phyloP scores from a whole-genome alignment of 2,797 vertebrate species.

The Helostoma temminkii region DNA sequence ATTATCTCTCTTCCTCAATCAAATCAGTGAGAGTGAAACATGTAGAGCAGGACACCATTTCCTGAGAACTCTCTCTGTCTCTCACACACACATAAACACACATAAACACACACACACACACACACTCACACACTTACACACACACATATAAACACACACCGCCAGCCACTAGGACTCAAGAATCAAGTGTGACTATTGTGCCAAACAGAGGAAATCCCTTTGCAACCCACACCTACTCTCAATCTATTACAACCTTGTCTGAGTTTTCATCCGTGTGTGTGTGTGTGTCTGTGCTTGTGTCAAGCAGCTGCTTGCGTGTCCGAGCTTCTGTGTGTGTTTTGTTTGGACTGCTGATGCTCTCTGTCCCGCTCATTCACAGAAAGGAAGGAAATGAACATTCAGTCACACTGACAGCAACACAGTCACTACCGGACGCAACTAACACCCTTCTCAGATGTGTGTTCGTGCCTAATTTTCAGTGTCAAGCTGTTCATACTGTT shows the following conservation, averaged over 20 bases:
- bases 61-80: too few species aligned
- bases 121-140: conserved; percentile 8
- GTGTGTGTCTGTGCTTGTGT: conserved; percentile 24
- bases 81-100: conserved; percentile 11
- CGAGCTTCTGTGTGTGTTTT: conserved; percentile 26
- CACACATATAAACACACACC: conserved; percentile 16
- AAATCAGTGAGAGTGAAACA: conserved; percentile 76
- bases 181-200: conserved; percentile 49
- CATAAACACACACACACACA: conserved; percentile 20
- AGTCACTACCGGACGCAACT: conserved; percentile 3
- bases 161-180: conserved; percentile 38
- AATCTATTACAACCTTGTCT: conserved; percentile 29
- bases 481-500: neutral
- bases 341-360: conserved; percentile 66
- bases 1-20: conserved; percentile 76
- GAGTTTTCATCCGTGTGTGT: conserved; percentile 19
- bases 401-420: conserved; percentile 32
- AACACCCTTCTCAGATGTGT: neutral
- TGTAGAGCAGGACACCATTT: conserved; percentile 69
- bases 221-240: conserved; percentile 49
- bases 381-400: conserved; percentile 54
- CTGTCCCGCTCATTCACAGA: conserved; percentile 55
- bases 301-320: conserved; percentile 3
- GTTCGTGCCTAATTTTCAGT: neutral
- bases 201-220: conserved; percentile 69